These are phyloP conservation scores for Rhodinocichla rosea DNA, from an alignment of 2,113 vertebrate genomes.

Conservation along the genomic window DNA sequence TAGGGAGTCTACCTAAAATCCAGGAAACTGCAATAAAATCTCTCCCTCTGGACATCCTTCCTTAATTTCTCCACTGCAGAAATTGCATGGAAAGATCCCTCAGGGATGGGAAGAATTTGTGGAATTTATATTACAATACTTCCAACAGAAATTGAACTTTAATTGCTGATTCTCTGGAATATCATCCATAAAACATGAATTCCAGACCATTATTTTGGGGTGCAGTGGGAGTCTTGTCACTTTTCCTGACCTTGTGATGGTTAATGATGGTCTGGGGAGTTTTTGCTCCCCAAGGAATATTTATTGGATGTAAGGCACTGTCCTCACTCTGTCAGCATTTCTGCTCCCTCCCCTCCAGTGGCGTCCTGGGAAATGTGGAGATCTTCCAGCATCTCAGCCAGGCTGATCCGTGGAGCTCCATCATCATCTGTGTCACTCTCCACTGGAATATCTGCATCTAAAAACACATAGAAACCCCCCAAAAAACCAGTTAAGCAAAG, in stretches of 20 bases:
- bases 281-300: not conserved
- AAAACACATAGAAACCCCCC: not conserved
- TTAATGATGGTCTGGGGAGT: not conserved
- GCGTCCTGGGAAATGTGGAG: conserved; percentile 87
- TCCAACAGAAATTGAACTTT: not conserved
- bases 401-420: conserved; percentile 85
- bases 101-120: not conserved
- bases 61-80: not conserved
- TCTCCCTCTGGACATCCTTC: not conserved
- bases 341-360: conserved; percentile 88
- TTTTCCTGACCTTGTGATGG: not conserved
- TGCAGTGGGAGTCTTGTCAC: not conserved
- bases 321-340: conserved; percentile 83
- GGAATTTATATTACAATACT: not conserved
- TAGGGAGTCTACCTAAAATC: not conserved
- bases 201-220: not conserved
- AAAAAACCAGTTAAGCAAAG: not conserved
- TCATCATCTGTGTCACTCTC: conserved; percentile 96
- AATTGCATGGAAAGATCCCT: not conserved
- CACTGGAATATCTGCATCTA: conserved; percentile 85
- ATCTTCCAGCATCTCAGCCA: conserved; percentile 96
- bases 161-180: not conserved
- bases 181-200: not conserved
- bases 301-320: not conserved
- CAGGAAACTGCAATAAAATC: not conserved